These are phyloP conservation scores for Mesorhabditis belari DNA, from an alignment of 2,888 invertebrate genomes.

Conservation along the genomic window DNA sequence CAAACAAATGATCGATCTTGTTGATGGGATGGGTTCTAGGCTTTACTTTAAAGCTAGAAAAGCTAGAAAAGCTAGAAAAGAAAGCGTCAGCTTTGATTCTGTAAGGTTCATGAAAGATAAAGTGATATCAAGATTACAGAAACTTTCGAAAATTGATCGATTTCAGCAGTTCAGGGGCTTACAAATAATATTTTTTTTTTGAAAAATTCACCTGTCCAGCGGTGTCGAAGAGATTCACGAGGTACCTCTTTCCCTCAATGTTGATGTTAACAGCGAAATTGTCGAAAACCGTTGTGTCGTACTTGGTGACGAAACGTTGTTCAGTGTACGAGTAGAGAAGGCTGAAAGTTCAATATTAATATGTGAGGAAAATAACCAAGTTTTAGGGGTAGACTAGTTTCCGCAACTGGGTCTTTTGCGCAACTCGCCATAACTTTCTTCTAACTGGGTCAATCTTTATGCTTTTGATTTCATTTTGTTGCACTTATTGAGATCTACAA, in stretches of 20 bases:
- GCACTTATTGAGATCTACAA: too few relatives aligned
- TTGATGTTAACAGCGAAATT: slow-evolving; percentile 40
- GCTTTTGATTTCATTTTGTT: too few relatives aligned
- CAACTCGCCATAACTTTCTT: too few relatives aligned
- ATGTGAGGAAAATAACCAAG: too few relatives aligned
- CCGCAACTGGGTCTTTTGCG: too few relatives aligned
- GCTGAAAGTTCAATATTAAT: too few relatives aligned
- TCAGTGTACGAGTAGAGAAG: slow-evolving; percentile 43
- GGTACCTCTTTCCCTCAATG: slow-evolving; percentile 35
- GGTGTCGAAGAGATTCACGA: slow-evolving; percentile 43
- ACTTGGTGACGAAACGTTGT: slow-evolving; percentile 35
- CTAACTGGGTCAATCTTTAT: too few relatives aligned
- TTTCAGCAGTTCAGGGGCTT: neutral
- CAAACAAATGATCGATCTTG: too few relatives aligned
- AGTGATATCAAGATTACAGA: neutral
- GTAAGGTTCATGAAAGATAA: neutral
- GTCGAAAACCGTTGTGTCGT: slow-evolving; percentile 44
- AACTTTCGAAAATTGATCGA: neutral
- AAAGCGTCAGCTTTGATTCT: neutral
- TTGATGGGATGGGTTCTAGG: too few relatives aligned
- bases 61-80: neutral
- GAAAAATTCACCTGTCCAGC: slow-evolving; percentile 42
- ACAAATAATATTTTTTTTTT: neutral
- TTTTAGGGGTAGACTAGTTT: too few relatives aligned
- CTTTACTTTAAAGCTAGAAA: slow-evolving; percentile 4